Base-by-base conservation (phyloP, 2,888 invertebrate genomes). In the Drosophila algonquin region DNA sequence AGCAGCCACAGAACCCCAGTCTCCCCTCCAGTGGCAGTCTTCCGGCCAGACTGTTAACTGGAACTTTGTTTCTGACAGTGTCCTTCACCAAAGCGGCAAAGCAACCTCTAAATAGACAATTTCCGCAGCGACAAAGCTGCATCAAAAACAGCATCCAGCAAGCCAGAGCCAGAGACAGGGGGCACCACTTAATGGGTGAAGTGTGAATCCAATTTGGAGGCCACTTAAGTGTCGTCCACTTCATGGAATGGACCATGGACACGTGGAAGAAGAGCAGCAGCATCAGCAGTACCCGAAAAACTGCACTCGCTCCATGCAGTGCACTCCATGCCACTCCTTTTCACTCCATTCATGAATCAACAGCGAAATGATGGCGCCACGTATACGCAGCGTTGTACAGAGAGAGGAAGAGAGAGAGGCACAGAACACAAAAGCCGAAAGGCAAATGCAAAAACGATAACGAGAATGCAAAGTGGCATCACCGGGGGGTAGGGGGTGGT, bases 191-290 rank as follows among this genome's bases (percentile, higher is more conserved):
- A 73, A 80, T 76, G 76, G 81, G 68, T 72, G 59, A 40, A 85
- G 89, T 89, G 90, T 82, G 86, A 90, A 89, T 84, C 90, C 88
- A 89, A 89, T 89, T 89, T 89, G 88, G 73, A 56, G 81, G 75
- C 82, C 89, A 89, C 88, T 89, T 89, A 89, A 89, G 85, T 84
- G 88, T 76, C 63, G 79, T 72, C 62, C 78, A 89, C 88, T 89
- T 86, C 76, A 85, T 48, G 30, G 85, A 12, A 85, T 48, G 40
- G 85, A 12, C n/a, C 40, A 77, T 73, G 85, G 79, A 79, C 81
- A 77, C 80, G 77, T 67, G 40, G 40, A 40, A 40, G 40, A 40
- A 71, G 76, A 50, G 45, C 56, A 40, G 12, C 32, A 60, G 45
- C 53, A 40, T 10, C 32, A 60, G 55, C 35, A 67, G 60, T 64